Conservation (phyloP, 2,888 invertebrate genomes). For the Arge pagana region DNA sequence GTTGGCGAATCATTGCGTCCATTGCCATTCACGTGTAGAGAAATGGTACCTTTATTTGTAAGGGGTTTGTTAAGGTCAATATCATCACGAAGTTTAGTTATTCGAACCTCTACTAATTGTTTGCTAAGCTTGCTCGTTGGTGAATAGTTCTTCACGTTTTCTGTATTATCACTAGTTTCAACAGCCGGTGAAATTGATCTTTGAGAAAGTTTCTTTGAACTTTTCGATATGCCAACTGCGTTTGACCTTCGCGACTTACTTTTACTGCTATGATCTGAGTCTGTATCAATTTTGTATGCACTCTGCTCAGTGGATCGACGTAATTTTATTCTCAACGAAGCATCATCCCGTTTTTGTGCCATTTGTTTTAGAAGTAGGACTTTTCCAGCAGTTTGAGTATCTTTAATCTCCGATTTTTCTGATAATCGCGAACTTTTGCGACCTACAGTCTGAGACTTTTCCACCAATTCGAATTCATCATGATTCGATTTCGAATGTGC, state of each 20-base stretch:
- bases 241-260: neutral
- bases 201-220: conserved; percentile 7
- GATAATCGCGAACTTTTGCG: conserved; percentile 11
- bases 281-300: conserved; percentile 38
- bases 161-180: neutral
- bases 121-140: conserved; percentile 4
- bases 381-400: neutral
- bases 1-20: neutral
- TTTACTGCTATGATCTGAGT: conserved; percentile 18
- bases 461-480: neutral
- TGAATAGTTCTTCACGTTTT: conserved; percentile 9
- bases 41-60: neutral
- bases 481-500: conserved; percentile 3
- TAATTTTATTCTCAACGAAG: conserved; percentile 34
- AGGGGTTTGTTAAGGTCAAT: neutral
- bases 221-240: conserved; percentile 3
- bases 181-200: conserved; percentile 1
- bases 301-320: conserved; percentile 43
- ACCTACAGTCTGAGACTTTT: neutral
- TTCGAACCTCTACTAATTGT: neutral
- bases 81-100: conserved; percentile 5
- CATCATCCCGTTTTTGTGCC: conserved; percentile 22
- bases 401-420: neutral
- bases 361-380: conserved; percentile 15
- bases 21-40: neutral